phyloP scores from a whole-genome alignment of 2,113 vertebrate genomes.

The Oryzias melastigma region DNA sequence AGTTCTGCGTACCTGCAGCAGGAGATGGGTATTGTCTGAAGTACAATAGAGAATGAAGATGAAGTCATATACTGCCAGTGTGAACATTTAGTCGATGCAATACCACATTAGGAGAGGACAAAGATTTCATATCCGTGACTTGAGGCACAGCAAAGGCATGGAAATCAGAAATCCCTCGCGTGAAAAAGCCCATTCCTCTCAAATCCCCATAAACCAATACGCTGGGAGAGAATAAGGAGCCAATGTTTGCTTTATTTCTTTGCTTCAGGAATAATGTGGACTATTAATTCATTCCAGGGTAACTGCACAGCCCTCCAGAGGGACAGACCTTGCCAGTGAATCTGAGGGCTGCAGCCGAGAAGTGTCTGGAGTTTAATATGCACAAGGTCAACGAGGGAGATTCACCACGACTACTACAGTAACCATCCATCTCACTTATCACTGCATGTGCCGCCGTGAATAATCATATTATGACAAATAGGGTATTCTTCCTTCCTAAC shows the following conservation, averaged over 20 bases:
- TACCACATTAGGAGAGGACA: conserved; percentile 35
- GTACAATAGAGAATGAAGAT: conserved; percentile 29
- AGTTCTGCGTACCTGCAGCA: conserved; percentile 41
- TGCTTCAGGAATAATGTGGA: conserved; percentile 54
- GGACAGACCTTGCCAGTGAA: conserved; percentile 45
- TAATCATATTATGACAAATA: conserved; percentile 73
- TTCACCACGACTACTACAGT: conserved; percentile 43
- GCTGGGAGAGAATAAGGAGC: conserved; percentile 29
- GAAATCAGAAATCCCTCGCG: background rate
- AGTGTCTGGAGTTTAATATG: conserved; percentile 37
- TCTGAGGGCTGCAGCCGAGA: conserved; percentile 43
- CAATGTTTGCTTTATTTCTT: conserved; percentile 47
- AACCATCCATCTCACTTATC: conserved; percentile 75
- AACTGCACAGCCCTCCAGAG: conserved; percentile 39
- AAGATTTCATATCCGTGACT: conserved; percentile 42
- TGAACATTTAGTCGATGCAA: conserved; percentile 43
- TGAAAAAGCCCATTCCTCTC: conserved; percentile 16
- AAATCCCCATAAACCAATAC: conserved; percentile 35
- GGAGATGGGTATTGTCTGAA: conserved; percentile 17
- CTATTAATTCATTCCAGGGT: conserved; percentile 45
- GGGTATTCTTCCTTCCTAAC: conserved; percentile 38
- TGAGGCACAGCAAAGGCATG: conserved; percentile 24
- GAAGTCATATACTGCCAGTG: conserved; percentile 20
- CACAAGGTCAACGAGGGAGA: conserved; percentile 71
- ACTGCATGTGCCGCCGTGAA: conserved; percentile 58